Evolutionary conservation across 2,888 invertebrate genomes (phyloP), one percentile per base, ranked within the genome.

Genomic region (Julus scandinavius): DNA sequence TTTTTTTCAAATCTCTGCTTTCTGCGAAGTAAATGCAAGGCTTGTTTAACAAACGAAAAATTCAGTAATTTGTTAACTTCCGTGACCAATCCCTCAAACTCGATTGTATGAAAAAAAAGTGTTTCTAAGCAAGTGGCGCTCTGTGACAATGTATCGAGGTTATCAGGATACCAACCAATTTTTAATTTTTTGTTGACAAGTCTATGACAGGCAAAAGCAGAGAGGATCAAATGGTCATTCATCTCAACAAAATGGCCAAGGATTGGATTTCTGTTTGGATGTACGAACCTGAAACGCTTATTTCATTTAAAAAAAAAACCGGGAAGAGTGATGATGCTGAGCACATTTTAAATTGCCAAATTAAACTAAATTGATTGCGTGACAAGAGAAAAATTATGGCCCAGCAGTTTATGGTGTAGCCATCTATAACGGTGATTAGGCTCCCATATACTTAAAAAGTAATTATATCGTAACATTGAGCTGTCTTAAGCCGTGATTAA

Each of bases 341-440:
- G 54, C 54, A 54, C 54, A 54, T 54, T 54, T 54, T 54, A 54
- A 54, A 54, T 54, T 54, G 54, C 15, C 54, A 54, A 54, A 54
- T 54, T 54, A 54, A 54, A 54, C 54, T 13, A 54, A 54, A 54
- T 54, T 54, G 54, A 54, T 54, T 54, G 54, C 54, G 54, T 54
- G 54, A 54, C 54, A 54, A 11, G 54, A 54, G 54, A 54, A 54
- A 54, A 54, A 54, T 54, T 54, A 54, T 54, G 54, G 17, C 54
- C 54, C 9, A 3, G 54, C 54, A 54, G 54, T 54, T 54, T 15
- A 15, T 54, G 54, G 54, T 17, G 54, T 17, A 54, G 54, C 54
- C 54, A 54, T 54, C 54, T 54, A 54, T 54, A 54, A 54, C 54
- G 54, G 54, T 54, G 54, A 54, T 54, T 54, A 54, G 54, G 54